Evolutionary conservation across 2,888 invertebrate species (phyloP).

Genomic region (Trissoscelio sp.): DNA sequence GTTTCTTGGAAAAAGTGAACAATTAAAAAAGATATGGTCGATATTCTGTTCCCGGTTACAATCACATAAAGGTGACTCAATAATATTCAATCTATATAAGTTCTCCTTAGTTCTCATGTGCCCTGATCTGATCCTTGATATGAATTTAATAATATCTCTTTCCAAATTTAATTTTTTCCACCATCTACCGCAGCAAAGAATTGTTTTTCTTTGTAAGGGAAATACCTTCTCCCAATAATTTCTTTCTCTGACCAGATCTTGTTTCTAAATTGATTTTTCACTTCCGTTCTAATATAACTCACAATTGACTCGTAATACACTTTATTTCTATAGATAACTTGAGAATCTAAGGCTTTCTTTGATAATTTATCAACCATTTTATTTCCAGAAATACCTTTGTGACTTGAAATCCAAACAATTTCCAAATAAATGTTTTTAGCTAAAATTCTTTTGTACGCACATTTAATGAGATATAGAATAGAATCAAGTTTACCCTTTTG

Average conservation of each 20-base stretch:
- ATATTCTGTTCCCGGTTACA: neutral
- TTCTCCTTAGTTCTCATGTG: neutral
- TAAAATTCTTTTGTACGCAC: neutral
- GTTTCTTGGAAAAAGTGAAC: neutral
- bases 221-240: neutral
- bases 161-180: neutral
- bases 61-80: neutral
- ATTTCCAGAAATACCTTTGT: neutral
- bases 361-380: neutral
- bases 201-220: constrained; percentile 1
- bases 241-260: neutral
- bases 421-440: neutral
- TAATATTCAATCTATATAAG: neutral
- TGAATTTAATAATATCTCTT: neutral
- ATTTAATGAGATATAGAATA: constrained; percentile 6
- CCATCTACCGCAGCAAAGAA: neutral
- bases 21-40: neutral
- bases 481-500: constrained; percentile 21
- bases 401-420: neutral
- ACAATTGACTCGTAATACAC: neutral
- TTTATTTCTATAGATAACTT: neutral
- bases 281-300: neutral
- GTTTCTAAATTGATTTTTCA: neutral
- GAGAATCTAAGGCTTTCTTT: neutral
- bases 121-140: neutral